Conservation (phyloP, 2,113 vertebrate species). For the Castor canadensis region DNA sequence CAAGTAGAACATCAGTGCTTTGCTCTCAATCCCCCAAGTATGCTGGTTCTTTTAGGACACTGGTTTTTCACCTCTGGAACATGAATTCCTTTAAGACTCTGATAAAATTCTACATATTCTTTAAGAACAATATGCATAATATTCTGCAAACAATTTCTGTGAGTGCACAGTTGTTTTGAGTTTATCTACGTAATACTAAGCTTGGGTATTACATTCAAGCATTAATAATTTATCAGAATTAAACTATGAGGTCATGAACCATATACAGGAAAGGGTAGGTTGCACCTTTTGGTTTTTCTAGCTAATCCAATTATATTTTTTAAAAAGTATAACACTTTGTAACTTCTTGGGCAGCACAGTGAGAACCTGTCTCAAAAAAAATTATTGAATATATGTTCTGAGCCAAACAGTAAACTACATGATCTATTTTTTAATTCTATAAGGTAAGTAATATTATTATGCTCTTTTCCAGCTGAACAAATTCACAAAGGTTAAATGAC, state of each 20-base stretch:
- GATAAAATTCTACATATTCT: not conserved
- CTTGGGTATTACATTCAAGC: not conserved
- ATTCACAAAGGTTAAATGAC: not conserved
- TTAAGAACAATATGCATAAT: not conserved
- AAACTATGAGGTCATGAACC: not conserved
- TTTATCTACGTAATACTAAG: not conserved
- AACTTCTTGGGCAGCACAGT: not conserved
- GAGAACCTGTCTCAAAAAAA: not conserved
- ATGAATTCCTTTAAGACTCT: not conserved
- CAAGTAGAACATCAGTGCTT: not conserved
- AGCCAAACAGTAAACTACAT: not conserved
- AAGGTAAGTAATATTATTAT: not conserved
- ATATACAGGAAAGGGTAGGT: not conserved
- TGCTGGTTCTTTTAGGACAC: not conserved
- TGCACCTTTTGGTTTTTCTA: not conserved
- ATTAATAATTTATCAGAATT: slow-evolving; percentile 43
- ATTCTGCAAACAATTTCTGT: not conserved
- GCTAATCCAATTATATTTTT: slow-evolving; percentile 14
- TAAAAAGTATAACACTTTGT: not conserved
- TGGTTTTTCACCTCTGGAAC: not conserved
- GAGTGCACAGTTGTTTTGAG: not conserved
- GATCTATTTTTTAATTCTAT: not conserved
- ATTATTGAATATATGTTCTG: not conserved
- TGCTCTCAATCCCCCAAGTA: not conserved
- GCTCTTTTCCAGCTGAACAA: not conserved